A percentile compares a stretch with the other conserved stretches of the same genome.
Conservation (phyloP, 2,888 invertebrate species). For the Camptogramma bilineatum region DNA sequence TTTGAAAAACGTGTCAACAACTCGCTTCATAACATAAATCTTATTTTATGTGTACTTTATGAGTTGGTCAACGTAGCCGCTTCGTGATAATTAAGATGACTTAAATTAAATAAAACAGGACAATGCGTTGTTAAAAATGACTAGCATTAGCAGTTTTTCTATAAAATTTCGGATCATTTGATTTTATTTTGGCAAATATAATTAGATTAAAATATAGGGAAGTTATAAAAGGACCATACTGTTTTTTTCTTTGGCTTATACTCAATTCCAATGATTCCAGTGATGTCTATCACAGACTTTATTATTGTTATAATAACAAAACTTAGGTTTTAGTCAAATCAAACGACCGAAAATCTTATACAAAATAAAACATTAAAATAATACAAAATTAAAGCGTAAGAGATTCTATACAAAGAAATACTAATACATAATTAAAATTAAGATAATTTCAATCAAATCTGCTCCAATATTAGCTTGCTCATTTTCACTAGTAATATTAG, state of each 20-base stretch:
- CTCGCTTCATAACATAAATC: too few species aligned
- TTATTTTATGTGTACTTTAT: too few species aligned
- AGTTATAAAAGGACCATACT: not conserved
- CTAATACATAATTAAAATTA: too few species aligned
- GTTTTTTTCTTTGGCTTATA: not conserved
- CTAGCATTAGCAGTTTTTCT: constrained; percentile 56
- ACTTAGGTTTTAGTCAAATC: constrained; percentile 5
- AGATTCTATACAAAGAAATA: constrained; percentile 17
- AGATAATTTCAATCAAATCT: not conserved
- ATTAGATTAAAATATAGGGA: not conserved
- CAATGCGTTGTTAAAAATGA: constrained; percentile 69
- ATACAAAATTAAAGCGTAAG: constrained; percentile 23
- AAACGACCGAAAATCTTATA: constrained; percentile 3
- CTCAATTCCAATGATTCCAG: too few species aligned
- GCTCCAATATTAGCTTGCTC: not conserved
- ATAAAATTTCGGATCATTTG: constrained; percentile 15
- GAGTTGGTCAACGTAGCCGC: not conserved
- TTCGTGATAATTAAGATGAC: constrained; percentile 27
- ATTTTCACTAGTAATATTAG: not conserved
- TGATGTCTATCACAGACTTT: too few species aligned
- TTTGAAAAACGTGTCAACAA: too few species aligned
- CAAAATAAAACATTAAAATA: not conserved
- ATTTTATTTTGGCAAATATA: constrained; percentile 14
- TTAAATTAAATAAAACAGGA: constrained; percentile 28
- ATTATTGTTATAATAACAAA: too few species aligned